These are phyloP conservation scores for Macrophya annulata DNA, from an alignment of 2,888 invertebrate species.

Conservation along the genomic window DNA sequence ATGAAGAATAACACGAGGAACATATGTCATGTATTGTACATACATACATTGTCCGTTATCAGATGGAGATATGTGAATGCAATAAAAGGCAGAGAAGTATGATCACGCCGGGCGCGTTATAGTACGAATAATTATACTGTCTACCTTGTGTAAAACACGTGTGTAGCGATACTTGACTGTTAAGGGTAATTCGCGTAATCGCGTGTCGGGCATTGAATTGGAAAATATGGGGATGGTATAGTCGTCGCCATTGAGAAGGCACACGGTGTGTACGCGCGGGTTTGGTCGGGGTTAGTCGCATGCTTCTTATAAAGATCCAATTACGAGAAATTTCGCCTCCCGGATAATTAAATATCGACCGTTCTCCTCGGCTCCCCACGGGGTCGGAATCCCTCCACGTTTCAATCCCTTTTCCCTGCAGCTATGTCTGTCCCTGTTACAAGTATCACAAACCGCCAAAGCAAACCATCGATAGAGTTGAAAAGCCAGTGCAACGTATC, in stretches of 20 bases:
- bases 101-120: background rate
- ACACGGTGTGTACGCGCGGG: background rate
- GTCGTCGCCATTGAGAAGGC: background rate
- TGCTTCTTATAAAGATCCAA: constrained; percentile 51
- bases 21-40: background rate
- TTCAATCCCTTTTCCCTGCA: background rate
- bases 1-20: background rate
- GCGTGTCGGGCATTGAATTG: constrained; percentile 26
- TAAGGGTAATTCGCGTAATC: constrained; percentile 30
- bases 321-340: constrained; percentile 50
- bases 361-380: constrained; percentile 17
- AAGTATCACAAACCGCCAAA: background rate
- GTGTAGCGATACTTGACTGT: background rate
- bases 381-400: background rate
- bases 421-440: background rate
- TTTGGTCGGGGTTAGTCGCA: background rate
- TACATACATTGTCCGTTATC: background rate
- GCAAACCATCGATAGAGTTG: background rate
- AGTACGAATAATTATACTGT: constrained; percentile 18
- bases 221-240: background rate
- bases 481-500: constrained; percentile 12
- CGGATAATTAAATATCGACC: constrained; percentile 53
- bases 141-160: constrained; percentile 33
- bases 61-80: background rate
- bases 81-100: background rate